phyloP scores from a whole-genome alignment of 2,113 vertebrate species.

The Prolemur simus region DNA sequence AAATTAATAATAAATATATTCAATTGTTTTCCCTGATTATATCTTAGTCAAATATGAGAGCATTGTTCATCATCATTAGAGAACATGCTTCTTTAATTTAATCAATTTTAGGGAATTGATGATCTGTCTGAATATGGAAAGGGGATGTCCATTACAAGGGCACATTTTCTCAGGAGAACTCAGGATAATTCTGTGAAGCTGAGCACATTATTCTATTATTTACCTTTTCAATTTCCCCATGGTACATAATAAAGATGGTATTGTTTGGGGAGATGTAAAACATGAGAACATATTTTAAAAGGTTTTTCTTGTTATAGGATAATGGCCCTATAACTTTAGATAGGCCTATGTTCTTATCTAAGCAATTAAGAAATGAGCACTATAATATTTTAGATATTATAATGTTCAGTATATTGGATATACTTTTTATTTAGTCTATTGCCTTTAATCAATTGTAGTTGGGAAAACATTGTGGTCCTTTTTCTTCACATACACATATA shows the following conservation, averaged over 20 bases:
- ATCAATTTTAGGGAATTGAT: slow-evolving; percentile 30
- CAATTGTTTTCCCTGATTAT: slow-evolving; percentile 11
- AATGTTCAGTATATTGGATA: neutral
- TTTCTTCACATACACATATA: neutral
- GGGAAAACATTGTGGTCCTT: neutral
- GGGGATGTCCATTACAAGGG: neutral
- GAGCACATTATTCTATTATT: slow-evolving; percentile 9
- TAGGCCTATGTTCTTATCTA: neutral
- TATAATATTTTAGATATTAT: neutral
- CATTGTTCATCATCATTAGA: neutral
- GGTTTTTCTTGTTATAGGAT: neutral
- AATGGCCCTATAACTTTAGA: neutral
- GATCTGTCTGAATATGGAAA: neutral
- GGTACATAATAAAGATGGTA: neutral
- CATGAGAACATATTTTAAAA: slow-evolving; percentile 14
- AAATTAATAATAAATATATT: slow-evolving; percentile 36
- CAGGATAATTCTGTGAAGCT: neutral
- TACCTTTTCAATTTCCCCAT: neutral
- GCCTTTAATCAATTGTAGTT: neutral
- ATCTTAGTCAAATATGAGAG: slow-evolving; percentile 7
- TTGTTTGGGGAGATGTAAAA: slow-evolving; percentile 45
- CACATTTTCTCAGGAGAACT: neutral
- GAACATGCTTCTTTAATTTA: neutral
- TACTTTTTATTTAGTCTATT: neutral
- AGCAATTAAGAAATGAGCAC: neutral